Evolutionary conservation across 2,113 vertebrate species (phyloP).

Genomic region (Probosciger aterrimus): DNA sequence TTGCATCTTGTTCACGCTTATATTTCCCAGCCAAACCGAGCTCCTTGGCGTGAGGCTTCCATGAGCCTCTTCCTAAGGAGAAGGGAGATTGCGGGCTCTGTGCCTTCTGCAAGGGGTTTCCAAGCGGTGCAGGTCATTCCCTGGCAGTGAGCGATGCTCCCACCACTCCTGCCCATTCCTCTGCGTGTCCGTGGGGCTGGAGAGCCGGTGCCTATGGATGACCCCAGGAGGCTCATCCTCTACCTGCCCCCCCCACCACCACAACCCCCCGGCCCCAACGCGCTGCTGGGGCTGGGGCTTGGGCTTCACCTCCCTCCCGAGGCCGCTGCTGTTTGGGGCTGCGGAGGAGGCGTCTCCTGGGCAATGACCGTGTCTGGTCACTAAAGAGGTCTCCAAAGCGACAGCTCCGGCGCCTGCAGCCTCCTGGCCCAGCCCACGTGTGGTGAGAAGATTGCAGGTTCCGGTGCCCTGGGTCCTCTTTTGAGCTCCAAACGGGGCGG

Average conservation of each 20-base stretch:
- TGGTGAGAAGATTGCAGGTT: constrained; percentile 21
- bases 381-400: neutral
- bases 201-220: neutral
- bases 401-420: neutral
- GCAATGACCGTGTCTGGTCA: neutral
- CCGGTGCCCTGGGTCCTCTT: neutral
- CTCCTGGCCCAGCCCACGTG: neutral
- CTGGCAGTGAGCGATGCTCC: rapidly evolving
- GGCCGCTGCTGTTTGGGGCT: neutral
- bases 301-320: neutral
- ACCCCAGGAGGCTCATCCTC: neutral
- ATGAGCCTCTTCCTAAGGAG: neutral
- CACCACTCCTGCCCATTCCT: neutral
- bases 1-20: rapidly evolving
- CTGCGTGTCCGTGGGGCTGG: neutral
- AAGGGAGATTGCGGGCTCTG: rapidly evolving
- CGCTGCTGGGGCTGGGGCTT: neutral
- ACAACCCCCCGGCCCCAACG: neutral
- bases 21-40: neutral
- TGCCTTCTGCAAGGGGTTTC: neutral
- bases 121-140: rapidly evolving
- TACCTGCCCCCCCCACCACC: neutral
- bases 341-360: neutral
- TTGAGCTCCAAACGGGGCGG: rapidly evolving
- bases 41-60: neutral